These are phyloP conservation scores for Papilio machaon DNA, from an alignment of 1,140 invertebrate genomes.

Conservation along the genomic window DNA sequence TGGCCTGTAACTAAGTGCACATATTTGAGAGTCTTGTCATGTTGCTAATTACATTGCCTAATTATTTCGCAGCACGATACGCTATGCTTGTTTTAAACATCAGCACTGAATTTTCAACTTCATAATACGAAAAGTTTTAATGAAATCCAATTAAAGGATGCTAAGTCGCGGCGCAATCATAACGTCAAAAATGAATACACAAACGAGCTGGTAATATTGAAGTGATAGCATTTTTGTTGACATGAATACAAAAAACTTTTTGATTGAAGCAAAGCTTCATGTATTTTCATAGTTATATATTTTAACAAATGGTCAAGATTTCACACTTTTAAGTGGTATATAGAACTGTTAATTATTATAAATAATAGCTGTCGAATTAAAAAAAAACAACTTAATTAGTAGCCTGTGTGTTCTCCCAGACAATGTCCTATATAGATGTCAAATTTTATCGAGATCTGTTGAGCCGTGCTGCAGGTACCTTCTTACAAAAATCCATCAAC, in stretches of 20 bases:
- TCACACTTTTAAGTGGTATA: too few species aligned
- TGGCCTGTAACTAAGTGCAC: neutral
- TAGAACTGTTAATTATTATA: too few species aligned
- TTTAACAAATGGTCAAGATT: too few species aligned
- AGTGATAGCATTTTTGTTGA: neutral
- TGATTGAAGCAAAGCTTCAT: too few species aligned
- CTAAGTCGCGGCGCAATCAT: neutral
- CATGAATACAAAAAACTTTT: neutral
- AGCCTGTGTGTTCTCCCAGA: too few species aligned
- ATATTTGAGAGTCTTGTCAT: neutral
- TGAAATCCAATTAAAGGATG: conserved; percentile 22
- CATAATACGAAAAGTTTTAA: conserved; percentile 23
- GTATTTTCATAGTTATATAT: too few species aligned
- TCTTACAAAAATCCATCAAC: too few species aligned
- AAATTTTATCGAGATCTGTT: too few species aligned
- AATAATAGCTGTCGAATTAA: too few species aligned
- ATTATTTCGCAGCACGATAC: conserved; percentile 20
- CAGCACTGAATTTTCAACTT: neutral
- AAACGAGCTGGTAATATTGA: neutral
- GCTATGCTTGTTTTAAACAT: neutral
- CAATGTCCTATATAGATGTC: too few species aligned
- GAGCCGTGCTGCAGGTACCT: too few species aligned
- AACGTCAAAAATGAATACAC: neutral
- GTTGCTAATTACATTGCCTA: neutral
- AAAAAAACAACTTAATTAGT: too few species aligned